Conservation (phyloP, 2,113 vertebrate genomes). For the Carassius auratus region DNA sequence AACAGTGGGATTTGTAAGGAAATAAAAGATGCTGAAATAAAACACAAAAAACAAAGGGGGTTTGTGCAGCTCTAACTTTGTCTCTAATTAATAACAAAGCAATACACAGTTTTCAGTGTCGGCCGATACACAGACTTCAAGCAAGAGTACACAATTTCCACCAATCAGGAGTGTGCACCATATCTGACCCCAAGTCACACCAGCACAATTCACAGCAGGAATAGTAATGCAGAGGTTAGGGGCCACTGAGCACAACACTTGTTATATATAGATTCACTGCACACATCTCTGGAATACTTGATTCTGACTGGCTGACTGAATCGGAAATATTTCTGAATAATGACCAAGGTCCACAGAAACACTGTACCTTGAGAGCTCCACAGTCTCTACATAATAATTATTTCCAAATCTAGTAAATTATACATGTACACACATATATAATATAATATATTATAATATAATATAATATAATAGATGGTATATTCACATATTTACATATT, state of each 20-base stretch:
- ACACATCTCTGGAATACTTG: neutral
- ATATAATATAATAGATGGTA: too few relatives aligned
- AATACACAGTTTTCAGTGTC: neutral
- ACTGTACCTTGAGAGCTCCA: neutral
- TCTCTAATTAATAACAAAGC: slow-evolving; percentile 6
- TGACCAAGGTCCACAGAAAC: neutral
- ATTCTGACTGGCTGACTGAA: slow-evolving; percentile 12
- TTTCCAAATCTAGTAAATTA: neutral
- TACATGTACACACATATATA: neutral
- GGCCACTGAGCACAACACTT: neutral
- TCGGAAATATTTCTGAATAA: slow-evolving; percentile 9
- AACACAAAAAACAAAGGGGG: neutral
- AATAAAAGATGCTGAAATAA: slow-evolving; percentile 3
- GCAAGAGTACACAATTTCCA: neutral
- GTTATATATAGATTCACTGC: slow-evolving; percentile 16
- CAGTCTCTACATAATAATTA: neutral
- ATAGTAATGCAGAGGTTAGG: neutral
- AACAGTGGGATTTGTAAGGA: neutral
- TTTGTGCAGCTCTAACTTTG: neutral
- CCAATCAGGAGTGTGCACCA: neutral
- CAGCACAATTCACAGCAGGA: neutral
- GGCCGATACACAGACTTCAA: neutral
- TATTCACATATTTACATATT: too few relatives aligned
- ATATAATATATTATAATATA: too few relatives aligned
- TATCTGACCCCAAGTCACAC: neutral